Evolutionary conservation across 2,888 invertebrate species (phyloP).

Genomic region (Tholera decimalis): DNA sequence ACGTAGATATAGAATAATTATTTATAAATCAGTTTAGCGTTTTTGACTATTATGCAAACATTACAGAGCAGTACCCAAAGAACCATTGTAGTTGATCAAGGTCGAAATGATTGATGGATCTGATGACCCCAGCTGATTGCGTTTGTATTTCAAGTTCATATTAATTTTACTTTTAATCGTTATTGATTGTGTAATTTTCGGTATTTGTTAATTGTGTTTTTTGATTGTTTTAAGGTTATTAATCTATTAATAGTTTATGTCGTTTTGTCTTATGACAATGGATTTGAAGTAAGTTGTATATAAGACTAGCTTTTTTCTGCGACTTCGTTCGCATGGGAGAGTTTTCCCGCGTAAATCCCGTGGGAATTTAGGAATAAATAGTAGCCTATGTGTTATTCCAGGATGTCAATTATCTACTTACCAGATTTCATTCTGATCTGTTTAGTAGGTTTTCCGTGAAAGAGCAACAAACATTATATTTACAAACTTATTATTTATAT

Average conservation of each 20-base stretch:
- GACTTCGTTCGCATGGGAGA: too few species aligned
- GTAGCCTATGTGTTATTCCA: too few species aligned
- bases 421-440: too few species aligned
- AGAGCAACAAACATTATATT: too few species aligned
- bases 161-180: constrained; percentile 77
- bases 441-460: too few species aligned
- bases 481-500: too few species aligned
- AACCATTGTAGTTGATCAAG: constrained; percentile 72
- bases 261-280: too few species aligned
- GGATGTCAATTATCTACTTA: too few species aligned
- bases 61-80: constrained; percentile 61
- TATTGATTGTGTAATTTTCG: constrained; percentile 55
- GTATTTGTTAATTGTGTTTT: constrained; percentile 33
- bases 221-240: constrained; percentile 27
- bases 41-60: constrained; percentile 64
- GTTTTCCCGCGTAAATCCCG: too few species aligned
- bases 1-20: constrained; percentile 62
- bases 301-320: too few species aligned
- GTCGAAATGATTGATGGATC: constrained; percentile 81
- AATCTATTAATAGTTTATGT: constrained; percentile 6
- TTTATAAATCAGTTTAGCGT: constrained; percentile 64
- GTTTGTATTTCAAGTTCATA: constrained; percentile 81
- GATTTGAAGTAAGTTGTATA: too few species aligned
- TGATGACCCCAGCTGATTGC: constrained; percentile 82
- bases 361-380: too few species aligned